phyloP scores from a whole-genome alignment of 2,888 invertebrate genomes.

The Eupithecia tripunctaria region DNA sequence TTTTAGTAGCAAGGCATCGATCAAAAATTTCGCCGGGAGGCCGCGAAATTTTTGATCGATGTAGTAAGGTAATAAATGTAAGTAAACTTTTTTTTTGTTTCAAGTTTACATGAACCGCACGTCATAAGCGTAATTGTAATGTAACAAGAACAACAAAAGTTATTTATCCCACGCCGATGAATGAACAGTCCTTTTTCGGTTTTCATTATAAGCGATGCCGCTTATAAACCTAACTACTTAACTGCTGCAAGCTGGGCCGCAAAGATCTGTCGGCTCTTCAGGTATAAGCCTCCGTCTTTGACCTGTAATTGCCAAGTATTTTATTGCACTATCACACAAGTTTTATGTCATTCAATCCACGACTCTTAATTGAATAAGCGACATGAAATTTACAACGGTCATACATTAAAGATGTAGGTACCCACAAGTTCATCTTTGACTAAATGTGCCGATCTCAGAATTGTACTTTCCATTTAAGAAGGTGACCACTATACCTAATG shows the following conservation, averaged over 20 bases:
- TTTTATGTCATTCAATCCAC: constrained; percentile 82
- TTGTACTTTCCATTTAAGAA: background rate
- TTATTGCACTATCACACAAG: constrained; percentile 79
- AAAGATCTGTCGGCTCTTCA: constrained; percentile 45
- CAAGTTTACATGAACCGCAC: background rate
- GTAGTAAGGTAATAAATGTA: too few relatives aligned
- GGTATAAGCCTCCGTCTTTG: constrained; percentile 64
- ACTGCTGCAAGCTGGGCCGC: constrained; percentile 16
- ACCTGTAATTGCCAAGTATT: constrained; percentile 79
- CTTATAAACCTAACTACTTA: constrained; percentile 12
- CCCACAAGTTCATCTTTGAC: constrained; percentile 54
- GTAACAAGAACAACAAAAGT: background rate
- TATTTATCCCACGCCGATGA: constrained; percentile 6
- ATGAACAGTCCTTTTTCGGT: background rate
- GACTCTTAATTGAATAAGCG: constrained; percentile 82
- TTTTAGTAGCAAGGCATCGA: background rate
- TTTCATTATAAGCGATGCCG: constrained; percentile 1
- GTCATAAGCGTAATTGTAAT: too few relatives aligned
- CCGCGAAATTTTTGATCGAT: too few relatives aligned
- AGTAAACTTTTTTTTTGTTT: background rate
- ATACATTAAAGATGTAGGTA: constrained; percentile 61
- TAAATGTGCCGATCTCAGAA: constrained; percentile 16
- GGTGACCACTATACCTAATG: too few relatives aligned
- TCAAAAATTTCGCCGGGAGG: too few relatives aligned
- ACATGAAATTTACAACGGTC: constrained; percentile 79